Conservation (phyloP, 2,113 vertebrate genomes). For the Tetrax tetrax region DNA sequence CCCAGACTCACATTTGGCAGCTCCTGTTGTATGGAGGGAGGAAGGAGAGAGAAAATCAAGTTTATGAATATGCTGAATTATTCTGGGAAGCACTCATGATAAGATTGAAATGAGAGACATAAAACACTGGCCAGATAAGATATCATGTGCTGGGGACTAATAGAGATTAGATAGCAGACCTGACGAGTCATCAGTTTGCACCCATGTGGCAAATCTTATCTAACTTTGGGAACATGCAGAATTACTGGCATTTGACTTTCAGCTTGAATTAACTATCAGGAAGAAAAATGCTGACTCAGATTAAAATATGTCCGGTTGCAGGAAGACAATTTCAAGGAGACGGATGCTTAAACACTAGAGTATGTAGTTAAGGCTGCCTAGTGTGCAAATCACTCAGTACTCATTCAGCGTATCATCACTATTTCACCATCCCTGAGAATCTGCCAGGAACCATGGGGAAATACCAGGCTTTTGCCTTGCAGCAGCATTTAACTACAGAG, state of each 20-base stretch:
- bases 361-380: neutral
- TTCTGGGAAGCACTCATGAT: neutral
- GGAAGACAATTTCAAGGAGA: conserved; percentile 1
- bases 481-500: conserved; percentile 35
- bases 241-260: conserved; percentile 4
- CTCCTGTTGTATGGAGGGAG: neutral
- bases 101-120: neutral
- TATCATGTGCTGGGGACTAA: neutral
- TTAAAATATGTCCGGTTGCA: neutral
- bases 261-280: neutral
- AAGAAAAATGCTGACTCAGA: conserved; percentile 20
- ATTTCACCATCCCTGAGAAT: neutral
- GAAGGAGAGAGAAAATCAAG: neutral
- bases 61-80: neutral
- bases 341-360: neutral
- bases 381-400: neutral
- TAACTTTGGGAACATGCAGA: neutral
- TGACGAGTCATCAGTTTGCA: neutral
- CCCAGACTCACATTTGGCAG: neutral
- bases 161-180: neutral
- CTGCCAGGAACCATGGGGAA: neutral
- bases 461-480: conserved; percentile 23
- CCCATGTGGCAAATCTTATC: neutral
- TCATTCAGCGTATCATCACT: neutral
- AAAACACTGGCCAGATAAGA: neutral